Evolutionary conservation across 2,113 vertebrate genomes (phyloP).

Genomic region (Plestiodon gilberti): DNA sequence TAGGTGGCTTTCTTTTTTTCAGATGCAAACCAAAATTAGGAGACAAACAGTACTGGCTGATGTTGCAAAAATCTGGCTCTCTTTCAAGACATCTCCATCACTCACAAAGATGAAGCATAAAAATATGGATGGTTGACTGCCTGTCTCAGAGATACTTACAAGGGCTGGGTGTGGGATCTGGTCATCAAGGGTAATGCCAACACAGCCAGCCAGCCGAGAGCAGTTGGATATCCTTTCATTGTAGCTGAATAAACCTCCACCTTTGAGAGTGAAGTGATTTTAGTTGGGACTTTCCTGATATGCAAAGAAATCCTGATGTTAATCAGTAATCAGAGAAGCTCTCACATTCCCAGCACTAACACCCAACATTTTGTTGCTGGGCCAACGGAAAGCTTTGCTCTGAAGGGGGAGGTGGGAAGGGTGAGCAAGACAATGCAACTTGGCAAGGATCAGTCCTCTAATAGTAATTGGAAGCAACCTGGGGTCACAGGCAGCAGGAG

Average conservation of each 20-base stretch:
- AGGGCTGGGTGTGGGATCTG: background rate
- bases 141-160: background rate
- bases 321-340: background rate
- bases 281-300: background rate
- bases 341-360: background rate
- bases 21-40: background rate
- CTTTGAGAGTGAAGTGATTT: background rate
- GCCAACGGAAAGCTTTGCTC: background rate
- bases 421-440: too few species aligned
- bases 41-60: background rate
- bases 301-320: background rate
- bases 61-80: background rate
- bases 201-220: background rate
- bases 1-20: background rate
- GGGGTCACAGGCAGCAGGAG: too few species aligned
- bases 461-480: too few species aligned
- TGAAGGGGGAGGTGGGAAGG: too few species aligned
- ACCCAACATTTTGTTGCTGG: background rate
- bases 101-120: background rate
- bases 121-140: background rate
- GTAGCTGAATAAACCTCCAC: background rate
- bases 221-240: background rate
- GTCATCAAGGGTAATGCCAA: background rate
- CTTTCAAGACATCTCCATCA: background rate
- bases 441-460: background rate